Percentiles rank a stretch among this genome's conserved stretches.
These are phyloP conservation scores for Smutsia gigantea DNA, from an alignment of 2,797 vertebrate genomes.

Conservation along the genomic window DNA sequence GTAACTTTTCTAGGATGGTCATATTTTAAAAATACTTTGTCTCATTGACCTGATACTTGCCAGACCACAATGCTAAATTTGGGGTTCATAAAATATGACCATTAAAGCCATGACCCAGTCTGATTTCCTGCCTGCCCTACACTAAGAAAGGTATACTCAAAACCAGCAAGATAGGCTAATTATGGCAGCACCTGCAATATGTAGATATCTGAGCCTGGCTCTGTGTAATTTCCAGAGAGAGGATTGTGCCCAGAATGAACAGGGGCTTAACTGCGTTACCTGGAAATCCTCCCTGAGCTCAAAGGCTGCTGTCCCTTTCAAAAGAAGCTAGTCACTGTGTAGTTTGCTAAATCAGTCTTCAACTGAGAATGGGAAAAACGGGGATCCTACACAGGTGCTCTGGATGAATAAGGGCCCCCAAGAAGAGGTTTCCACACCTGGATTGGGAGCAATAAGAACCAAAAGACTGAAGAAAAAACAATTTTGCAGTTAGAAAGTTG, in stretches of 20 bases:
- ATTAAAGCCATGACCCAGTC: not conserved
- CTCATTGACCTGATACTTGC: not conserved
- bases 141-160: not conserved
- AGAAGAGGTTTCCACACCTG: not conserved
- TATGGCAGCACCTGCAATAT: not conserved
- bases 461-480: not conserved
- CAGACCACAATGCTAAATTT: constrained; percentile 22
- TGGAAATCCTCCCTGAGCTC: too few relatives aligned
- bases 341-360: not conserved
- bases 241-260: not conserved
- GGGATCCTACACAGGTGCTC: not conserved
- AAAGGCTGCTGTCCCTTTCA: not conserved
- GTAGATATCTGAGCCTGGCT: not conserved
- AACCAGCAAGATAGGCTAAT: constrained; percentile 34
- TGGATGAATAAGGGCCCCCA: not conserved
- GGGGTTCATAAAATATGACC: constrained; percentile 45
- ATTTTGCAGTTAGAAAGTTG: constrained; percentile 28
- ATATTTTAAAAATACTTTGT: constrained; percentile 33
- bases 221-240: not conserved
- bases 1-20: constrained; percentile 32
- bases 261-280: not conserved
- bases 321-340: not conserved
- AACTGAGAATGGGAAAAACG: not conserved
- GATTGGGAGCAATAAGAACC: not conserved
- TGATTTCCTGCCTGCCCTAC: constrained; percentile 13